Conservation (phyloP, 2,113 vertebrate species). For the Salvelinus fontinalis region DNA sequence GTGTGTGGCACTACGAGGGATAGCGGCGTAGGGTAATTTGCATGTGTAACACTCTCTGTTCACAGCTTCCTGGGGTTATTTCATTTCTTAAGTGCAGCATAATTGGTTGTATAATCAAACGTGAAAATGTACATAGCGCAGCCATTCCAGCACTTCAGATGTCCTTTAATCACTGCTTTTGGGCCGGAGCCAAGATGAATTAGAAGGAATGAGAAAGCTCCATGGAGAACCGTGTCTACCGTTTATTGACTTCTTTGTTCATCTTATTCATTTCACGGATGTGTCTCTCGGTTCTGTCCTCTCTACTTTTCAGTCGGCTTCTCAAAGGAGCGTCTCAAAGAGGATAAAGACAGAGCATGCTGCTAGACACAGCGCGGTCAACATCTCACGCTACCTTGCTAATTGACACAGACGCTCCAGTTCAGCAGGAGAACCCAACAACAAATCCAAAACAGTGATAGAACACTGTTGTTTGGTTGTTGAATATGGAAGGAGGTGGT, state of each 20-base stretch:
- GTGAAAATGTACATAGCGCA: slow-evolving; percentile 77
- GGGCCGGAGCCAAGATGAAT: slow-evolving; percentile 80
- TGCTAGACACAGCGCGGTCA: slow-evolving; percentile 24
- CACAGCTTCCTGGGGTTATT: slow-evolving; percentile 66
- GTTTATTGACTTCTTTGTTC: slow-evolving; percentile 67
- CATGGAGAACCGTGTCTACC: slow-evolving; percentile 54
- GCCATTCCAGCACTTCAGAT: slow-evolving; percentile 77
- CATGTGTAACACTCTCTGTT: slow-evolving; percentile 50
- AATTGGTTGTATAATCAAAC: slow-evolving; percentile 90
- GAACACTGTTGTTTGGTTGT: background rate
- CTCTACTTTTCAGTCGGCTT: slow-evolving; percentile 35
- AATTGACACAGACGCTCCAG: slow-evolving; percentile 11
- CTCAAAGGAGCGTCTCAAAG: slow-evolving; percentile 41
- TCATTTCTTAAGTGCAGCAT: slow-evolving; percentile 82
- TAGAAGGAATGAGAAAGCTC: slow-evolving; percentile 75
- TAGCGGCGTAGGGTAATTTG: slow-evolving; percentile 36
- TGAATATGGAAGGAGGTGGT: too few relatives aligned
- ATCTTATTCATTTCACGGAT: slow-evolving; percentile 45
- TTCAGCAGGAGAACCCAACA: slow-evolving; percentile 13
- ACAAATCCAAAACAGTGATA: slow-evolving; percentile 16
- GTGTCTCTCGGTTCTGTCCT: slow-evolving; percentile 38
- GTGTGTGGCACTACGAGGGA: slow-evolving; percentile 34
- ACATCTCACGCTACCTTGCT: slow-evolving; percentile 27
- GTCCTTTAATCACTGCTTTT: slow-evolving; percentile 85
- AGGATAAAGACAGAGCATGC: slow-evolving; percentile 13